A percentile compares a stretch with the other conserved stretches of the same genome.
phyloP scores from a whole-genome alignment of 2,113 vertebrate genomes.

The Salvelinus namaycush region DNA sequence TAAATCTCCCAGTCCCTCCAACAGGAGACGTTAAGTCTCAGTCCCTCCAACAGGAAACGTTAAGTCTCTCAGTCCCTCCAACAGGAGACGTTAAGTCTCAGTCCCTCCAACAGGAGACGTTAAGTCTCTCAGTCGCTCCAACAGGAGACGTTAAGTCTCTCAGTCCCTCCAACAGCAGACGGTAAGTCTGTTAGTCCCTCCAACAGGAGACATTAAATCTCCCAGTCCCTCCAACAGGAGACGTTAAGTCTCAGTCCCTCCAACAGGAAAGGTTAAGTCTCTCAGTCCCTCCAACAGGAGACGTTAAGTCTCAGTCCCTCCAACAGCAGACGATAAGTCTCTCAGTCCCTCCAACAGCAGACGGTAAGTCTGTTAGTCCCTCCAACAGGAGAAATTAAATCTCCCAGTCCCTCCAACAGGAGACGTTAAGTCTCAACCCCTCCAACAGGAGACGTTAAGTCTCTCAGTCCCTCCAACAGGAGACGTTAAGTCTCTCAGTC shows the following conservation, averaged over 20 bases:
- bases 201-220: constrained; percentile 57
- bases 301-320: constrained; percentile 31
- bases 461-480: constrained; percentile 58
- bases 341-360: constrained; percentile 54
- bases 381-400: constrained; percentile 42
- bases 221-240: constrained; percentile 50
- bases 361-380: constrained; percentile 47
- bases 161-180: constrained; percentile 47
- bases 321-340: constrained; percentile 35
- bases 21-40: background rate
- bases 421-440: constrained; percentile 21
- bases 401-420: constrained; percentile 47
- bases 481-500: constrained; percentile 19
- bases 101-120: too few relatives aligned
- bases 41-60: constrained; percentile 54
- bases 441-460: constrained; percentile 52
- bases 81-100: too few relatives aligned
- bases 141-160: constrained; percentile 58
- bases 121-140: constrained; percentile 44
- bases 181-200: constrained; percentile 36
- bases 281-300: constrained; percentile 50
- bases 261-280: constrained; percentile 50
- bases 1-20: constrained; percentile 63
- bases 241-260: constrained; percentile 32
- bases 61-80: constrained; percentile 64